phyloP scores from a whole-genome alignment of 2,113 vertebrate species.

The Anhinga anhinga region DNA sequence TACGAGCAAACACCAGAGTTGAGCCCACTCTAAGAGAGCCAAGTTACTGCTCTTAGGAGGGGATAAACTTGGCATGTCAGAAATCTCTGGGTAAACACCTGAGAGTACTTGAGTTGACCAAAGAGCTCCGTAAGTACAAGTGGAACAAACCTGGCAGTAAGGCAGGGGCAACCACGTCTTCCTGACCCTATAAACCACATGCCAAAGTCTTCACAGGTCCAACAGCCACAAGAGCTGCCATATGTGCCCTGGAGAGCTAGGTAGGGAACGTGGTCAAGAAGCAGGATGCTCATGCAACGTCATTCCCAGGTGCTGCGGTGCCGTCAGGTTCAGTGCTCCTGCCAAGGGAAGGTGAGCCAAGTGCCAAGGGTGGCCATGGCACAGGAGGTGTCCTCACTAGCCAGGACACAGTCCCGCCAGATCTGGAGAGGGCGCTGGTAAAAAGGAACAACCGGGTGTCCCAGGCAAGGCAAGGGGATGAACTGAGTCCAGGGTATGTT shows the following conservation, averaged over 20 bases:
- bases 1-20: background rate
- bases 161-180: background rate
- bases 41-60: background rate
- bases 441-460: background rate
- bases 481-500: background rate
- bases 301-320: background rate
- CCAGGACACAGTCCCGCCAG: fast-evolving
- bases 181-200: background rate
- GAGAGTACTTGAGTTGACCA: background rate
- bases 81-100: background rate
- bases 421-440: background rate
- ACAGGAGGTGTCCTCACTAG: fast-evolving
- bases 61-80: background rate
- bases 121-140: background rate
- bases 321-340: background rate
- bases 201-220: background rate
- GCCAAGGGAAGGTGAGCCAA: background rate
- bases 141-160: background rate
- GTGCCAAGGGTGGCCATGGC: too few relatives aligned
- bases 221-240: background rate
- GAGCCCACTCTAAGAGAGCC: background rate
- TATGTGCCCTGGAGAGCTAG: background rate
- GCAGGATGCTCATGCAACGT: background rate
- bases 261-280: background rate
- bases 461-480: background rate